Base-by-base conservation (phyloP, 2,113 vertebrate genomes). In the Rattus rattus region DNA sequence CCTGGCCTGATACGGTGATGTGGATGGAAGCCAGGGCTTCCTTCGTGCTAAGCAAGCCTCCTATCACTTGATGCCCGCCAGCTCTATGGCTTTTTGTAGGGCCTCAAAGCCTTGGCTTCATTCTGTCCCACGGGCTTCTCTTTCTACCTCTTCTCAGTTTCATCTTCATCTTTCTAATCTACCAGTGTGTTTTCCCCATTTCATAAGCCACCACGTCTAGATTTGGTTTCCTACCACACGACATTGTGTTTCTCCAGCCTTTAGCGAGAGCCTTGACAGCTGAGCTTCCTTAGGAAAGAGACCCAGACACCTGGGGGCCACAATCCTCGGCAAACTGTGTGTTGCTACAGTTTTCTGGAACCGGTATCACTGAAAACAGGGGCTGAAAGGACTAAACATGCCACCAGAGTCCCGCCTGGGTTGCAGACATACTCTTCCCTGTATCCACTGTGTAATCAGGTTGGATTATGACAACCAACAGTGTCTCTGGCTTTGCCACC, bases 151-250 rank as follows among this genome's bases (percentile, higher is more conserved):
- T 39, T 80, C 70, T 33, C 88, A 30, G 13, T 49, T 13, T 24
- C 28, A 67, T 12, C 28, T 47, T 39, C 63, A 28, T 70, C 39
- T 63, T 69, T 86, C 43, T 24, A 43, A 54, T 26, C 49, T 28
- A n/a, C 70, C 1, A 0, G 9, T 36, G 49, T 8, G 0, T 63
- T 22, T 67, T 52, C 73, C 33, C 26, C 43, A 9, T 36, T 39
- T 2, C 36, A 2, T 7, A 3, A 7, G 22, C 80, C 67, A 20
- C 52, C 2, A 0, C 1, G 19, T 72, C 26, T 1, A 49, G 24
- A 63, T 59, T 26, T n/a, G 6, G 26, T 65, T 67, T 69, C 49
- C 52, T 28, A 30, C 56, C 2, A 65, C 47, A 24, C 7, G 30
- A 9, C 47, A 0, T 49, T 33, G 26, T 20, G 4, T 56, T 73